Conservation (phyloP, 2,113 vertebrate species). For the Clupea harengus region DNA sequence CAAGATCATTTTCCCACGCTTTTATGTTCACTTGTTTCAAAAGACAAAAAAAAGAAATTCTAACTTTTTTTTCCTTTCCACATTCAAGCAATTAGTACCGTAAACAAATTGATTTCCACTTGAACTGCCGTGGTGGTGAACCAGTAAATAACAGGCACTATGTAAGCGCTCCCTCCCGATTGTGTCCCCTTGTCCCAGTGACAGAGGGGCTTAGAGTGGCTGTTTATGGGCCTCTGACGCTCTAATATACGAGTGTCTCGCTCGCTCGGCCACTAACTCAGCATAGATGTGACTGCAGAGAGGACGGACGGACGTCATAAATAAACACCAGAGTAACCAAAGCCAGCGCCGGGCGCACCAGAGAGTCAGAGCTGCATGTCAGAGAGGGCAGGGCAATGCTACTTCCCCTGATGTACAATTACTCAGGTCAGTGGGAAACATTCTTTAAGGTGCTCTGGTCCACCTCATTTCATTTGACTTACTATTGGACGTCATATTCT, state of each 20-base stretch:
- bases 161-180: conserved; percentile 7
- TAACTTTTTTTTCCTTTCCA: background rate
- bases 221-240: background rate
- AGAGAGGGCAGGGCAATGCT: background rate
- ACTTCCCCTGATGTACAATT: background rate
- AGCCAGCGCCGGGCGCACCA: background rate
- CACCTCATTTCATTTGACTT: background rate
- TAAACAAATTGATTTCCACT: conserved; percentile 21
- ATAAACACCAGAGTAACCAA: background rate
- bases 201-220: conserved; percentile 1
- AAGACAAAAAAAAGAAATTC: background rate
- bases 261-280: background rate
- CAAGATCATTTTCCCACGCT: conserved; percentile 8
- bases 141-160: conserved; percentile 3
- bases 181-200: conserved; percentile 13
- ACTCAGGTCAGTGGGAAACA: background rate
- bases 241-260: background rate
- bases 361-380: background rate
- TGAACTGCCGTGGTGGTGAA: background rate
- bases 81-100: background rate
- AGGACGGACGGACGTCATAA: background rate
- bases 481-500: too few relatives aligned
- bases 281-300: background rate
- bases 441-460: background rate
- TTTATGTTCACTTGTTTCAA: background rate